Base-by-base conservation (phyloP, 2,888 invertebrate genomes). In the Lithophane ornitopus region DNA sequence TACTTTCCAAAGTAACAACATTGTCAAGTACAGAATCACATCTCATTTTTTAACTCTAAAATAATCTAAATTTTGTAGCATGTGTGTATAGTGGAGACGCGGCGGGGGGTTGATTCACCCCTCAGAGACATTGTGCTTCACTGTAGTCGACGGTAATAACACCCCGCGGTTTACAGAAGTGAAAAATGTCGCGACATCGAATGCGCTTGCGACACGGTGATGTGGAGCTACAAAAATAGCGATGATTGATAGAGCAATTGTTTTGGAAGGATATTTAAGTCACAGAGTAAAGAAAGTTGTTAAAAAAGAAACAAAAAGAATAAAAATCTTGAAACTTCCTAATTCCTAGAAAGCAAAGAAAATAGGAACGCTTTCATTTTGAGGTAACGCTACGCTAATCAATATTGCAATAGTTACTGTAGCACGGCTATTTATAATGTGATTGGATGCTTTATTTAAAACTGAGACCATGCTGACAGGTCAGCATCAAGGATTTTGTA, bases 101-200 rank as follows among this genome's bases (percentile, higher is more conserved):
- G n/a, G 86, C 91, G 81, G 95, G 94, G 90, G 90, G 90, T 88
- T 41, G 49, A 66, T 88, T 86, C 87, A 89, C 87, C 91, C 88
- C 86, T 85, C 79, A 49, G 54, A 81, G 76, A 87, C 82, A 80
- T 26, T 71, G 76, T 62, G 26, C 71, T 65, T 52, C 22, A n/a
- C 41, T 71, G 90, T 68, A 39, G 52, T 39, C 44, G 75, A 69
- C 72, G 80, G 80, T 93, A 93, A 92, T 92, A 92, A 92, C 93
- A 87, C 93, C 95, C 95, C 91, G 93, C 75, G 91, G 95, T 90
- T 94, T 56, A 6, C 84, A 85, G 74, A 87, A 92, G 87, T 83
- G 80, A 90, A 91, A 81, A 92, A 90, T 90, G 91, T 93, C 90
- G 91, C 91, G 72, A 90, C 92, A 91, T 91, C 91, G 88, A 84